Evolutionary conservation across 2,888 invertebrate species (phyloP).

Genomic region (Phania funesta): DNA sequence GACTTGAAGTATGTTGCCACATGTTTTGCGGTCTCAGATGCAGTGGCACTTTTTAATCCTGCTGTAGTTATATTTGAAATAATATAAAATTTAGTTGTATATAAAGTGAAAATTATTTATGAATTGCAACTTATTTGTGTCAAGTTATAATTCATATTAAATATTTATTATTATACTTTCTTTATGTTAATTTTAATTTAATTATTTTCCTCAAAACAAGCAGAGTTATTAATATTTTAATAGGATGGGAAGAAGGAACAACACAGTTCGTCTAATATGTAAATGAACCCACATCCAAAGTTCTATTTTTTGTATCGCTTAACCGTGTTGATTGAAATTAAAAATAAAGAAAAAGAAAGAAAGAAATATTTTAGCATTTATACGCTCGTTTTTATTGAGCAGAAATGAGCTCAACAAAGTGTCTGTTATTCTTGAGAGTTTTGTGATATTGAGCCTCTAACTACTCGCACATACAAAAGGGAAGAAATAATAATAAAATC

Average conservation of each 20-base stretch:
- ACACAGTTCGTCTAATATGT: neutral
- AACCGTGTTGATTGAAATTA: constrained; percentile 10
- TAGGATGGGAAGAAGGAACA: neutral
- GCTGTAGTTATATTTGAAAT: no score
- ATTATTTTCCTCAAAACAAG: no score
- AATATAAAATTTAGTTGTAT: no score
- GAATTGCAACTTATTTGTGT: no score
- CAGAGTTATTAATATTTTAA: no score
- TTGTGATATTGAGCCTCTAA: constrained; percentile 54
- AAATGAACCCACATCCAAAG: constrained; percentile 32
- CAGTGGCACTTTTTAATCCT: no score
- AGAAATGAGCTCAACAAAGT: constrained; percentile 44
- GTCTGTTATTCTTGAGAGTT: constrained; percentile 3
- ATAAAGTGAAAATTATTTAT: no score
- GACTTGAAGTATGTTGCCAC: no score
- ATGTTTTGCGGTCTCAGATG: no score
- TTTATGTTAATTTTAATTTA: no score
- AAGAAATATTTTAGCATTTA: neutral
- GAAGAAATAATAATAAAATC: neutral
- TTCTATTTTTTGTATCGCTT: constrained; percentile 32
- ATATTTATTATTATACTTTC: no score
- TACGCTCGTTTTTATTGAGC: constrained; percentile 22
- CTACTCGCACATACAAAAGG: neutral
- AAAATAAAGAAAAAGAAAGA: neutral
- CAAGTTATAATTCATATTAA: no score